Percentiles rank a stretch among this genome's conserved stretches.
Evolutionary conservation across 2,797 vertebrate species (phyloP).

Genomic region (Galaxias olidus): DNA sequence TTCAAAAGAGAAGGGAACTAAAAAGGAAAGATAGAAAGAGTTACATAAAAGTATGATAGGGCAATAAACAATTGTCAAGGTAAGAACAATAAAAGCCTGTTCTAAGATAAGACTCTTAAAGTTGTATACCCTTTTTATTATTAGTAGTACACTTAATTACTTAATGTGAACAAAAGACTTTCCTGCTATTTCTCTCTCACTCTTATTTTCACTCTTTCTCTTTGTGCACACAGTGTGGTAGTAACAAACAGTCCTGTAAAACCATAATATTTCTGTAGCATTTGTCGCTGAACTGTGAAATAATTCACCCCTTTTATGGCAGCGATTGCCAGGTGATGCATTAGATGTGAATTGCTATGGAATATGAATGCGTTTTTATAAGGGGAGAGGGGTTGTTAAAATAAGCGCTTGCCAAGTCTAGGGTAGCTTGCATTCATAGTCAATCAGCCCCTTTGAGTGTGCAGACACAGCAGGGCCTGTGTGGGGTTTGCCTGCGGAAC

Average conservation of each 20-base stretch:
- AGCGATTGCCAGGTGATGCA: not conserved
- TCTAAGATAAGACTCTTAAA: slow-evolving; percentile 39
- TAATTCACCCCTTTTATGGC: not conserved
- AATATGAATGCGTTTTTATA: slow-evolving; percentile 37
- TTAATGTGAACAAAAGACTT: too few relatives aligned
- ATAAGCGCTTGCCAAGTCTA: slow-evolving; percentile 48
- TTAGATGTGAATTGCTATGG: slow-evolving; percentile 18
- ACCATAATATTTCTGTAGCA: not conserved
- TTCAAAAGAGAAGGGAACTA: slow-evolving; percentile 33
- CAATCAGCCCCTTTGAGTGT: slow-evolving; percentile 49
- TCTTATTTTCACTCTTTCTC: too few relatives aligned
- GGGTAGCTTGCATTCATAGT: slow-evolving; percentile 34
- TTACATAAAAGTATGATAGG: not conserved
- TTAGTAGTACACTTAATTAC: too few relatives aligned
- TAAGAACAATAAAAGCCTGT: slow-evolving; percentile 30
- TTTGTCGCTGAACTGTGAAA: not conserved
- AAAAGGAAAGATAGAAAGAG: slow-evolving; percentile 8
- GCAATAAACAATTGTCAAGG: slow-evolving; percentile 65
- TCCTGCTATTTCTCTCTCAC: too few relatives aligned
- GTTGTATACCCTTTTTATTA: slow-evolving; percentile 30
- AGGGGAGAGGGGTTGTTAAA: slow-evolving; percentile 24
- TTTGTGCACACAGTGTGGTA: too few relatives aligned
- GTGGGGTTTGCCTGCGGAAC: slow-evolving; percentile 64
- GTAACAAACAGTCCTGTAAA: too few relatives aligned
- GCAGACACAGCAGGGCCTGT: slow-evolving; percentile 67